Conservation (phyloP, 2,113 vertebrate species). For the Mellivora capensis region DNA sequence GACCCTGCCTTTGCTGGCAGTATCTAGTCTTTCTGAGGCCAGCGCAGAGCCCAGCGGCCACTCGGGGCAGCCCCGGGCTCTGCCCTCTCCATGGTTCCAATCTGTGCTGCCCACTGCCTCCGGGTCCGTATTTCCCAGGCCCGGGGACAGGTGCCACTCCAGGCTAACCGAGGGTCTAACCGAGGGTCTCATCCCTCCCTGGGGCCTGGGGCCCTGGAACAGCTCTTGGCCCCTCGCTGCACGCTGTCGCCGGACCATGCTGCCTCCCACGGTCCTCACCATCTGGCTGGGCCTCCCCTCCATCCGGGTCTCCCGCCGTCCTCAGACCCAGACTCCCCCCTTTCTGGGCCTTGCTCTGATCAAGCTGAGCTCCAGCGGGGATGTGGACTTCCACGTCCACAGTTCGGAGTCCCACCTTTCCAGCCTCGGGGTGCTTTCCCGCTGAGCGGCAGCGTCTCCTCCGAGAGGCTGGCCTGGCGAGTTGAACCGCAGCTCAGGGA, state of each 20-base stretch:
- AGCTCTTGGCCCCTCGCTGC: background rate
- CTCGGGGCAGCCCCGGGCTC: background rate
- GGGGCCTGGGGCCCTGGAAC: background rate
- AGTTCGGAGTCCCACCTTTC: background rate
- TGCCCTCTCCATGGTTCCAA: background rate
- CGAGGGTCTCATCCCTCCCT: too few species aligned
- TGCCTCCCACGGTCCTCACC: background rate
- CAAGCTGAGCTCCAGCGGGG: background rate
- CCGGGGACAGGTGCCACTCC: too few species aligned
- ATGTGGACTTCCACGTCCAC: too few species aligned
- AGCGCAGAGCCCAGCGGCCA: background rate
- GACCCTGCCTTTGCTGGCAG: background rate
- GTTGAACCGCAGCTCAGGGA: background rate
- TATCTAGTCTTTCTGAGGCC: background rate
- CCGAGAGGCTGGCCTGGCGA: background rate
- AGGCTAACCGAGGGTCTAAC: background rate
- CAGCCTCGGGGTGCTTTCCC: background rate
- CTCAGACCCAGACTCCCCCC: background rate
- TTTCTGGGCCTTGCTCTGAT: background rate
- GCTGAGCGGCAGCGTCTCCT: accelerated
- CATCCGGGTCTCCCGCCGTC: background rate
- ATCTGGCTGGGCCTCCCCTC: background rate
- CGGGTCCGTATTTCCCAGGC: background rate
- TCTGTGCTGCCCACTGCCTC: background rate
- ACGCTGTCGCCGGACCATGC: background rate